Base-by-base conservation (phyloP, 2,797 vertebrate species). In the Hapalemur alaotrensis region DNA sequence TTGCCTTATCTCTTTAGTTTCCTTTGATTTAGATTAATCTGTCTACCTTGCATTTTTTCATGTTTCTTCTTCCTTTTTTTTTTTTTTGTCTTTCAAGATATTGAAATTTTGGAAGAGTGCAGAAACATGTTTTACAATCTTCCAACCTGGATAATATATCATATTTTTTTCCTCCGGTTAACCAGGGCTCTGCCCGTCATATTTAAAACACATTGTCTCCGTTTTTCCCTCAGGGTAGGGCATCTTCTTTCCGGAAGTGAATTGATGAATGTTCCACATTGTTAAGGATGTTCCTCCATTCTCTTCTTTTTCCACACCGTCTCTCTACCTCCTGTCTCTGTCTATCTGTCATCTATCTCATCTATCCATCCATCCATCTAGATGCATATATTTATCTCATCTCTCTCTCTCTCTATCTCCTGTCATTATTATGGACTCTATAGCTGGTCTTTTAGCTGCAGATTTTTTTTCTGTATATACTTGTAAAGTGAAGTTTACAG, bases 301-400 rank as follows among this genome's bases (percentile, higher is more conserved):
- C 28, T 6, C 7, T 46, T 30, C 4, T 8, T 67, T n/a, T 35
- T n/a, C 15, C 4, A 59, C 59, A 22, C 8, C 0, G 8, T 28
- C 59, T 83, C 41, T 25, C 57, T 57, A 57, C 22, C 54, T 57
- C 54, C 6, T 52, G 28, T 38, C 2, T 59, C 5, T 14, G 7
- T 41, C 32, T 35, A 25, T 25, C 32, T 50, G 10, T 46, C 3
- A 17, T 80, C 23, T 17, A 22, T 14, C 11, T 28, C 35, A 38
- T 7, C 9, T 11, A 4, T 15, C 8, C 13, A 4, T 32, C 57
- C 5, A 38, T 63, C 22, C 15, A 52, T 20, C 28, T 63, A 23
- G 52, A 20, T 6, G 0, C 15, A 5, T 13, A 1, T 38, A 9
- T n/a, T 18, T 0, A 18, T 35, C 59, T 61, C 61, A 15, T 35